Conservation (phyloP, 2,113 vertebrate genomes). For the Brachypteracias leptosomus region DNA sequence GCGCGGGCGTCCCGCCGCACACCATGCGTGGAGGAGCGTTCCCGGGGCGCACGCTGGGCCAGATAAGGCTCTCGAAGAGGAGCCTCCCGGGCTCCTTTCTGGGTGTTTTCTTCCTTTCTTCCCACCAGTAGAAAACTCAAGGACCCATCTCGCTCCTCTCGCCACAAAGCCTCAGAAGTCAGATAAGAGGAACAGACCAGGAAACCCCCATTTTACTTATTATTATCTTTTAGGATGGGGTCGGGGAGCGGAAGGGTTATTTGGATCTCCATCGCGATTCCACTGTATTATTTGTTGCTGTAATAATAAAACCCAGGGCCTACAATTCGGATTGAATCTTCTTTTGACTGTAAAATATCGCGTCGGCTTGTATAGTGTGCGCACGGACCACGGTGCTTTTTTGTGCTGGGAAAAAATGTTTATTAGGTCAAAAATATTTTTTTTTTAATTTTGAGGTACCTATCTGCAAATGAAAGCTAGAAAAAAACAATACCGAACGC, state of each 20-base stretch:
- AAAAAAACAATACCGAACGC: not conserved
- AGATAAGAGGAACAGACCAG: not conserved
- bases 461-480: not conserved
- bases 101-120: conserved; percentile 11
- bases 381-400: not conserved
- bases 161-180: not conserved
- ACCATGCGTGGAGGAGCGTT: not conserved
- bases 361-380: not conserved
- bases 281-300: not conserved
- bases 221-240: not conserved
- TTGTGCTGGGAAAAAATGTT: not conserved
- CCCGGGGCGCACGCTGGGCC: not conserved
- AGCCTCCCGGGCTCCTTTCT: not conserved
- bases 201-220: not conserved
- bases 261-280: not conserved
- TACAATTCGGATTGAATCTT: conserved; percentile 9
- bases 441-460: not conserved
- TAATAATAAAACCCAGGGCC: conserved; percentile 50
- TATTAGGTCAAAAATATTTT: not conserved
- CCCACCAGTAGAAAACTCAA: not conserved
- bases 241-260: conserved; percentile 1
- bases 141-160: not conserved
- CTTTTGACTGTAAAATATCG: not conserved
- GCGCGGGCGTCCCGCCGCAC: not conserved
- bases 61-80: not conserved